These are phyloP conservation scores for Epinotia bilunana DNA, from an alignment of 2,888 invertebrate species.

Conservation along the genomic window DNA sequence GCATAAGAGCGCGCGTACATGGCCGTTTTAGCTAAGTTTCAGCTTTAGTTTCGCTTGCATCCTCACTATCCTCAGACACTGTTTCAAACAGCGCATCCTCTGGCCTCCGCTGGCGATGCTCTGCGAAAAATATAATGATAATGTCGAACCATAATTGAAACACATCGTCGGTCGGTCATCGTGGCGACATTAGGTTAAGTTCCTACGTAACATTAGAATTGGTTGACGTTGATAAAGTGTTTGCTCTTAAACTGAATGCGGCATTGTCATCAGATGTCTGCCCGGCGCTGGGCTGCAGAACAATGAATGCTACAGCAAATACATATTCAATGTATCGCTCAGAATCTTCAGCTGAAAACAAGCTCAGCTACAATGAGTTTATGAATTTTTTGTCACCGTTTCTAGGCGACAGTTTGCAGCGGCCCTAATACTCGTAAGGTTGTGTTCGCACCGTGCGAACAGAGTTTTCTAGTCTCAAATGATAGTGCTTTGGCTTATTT, in stretches of 20 bases:
- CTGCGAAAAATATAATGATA: background rate
- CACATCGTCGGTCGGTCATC: background rate
- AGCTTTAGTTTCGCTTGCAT: background rate
- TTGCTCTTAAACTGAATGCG: background rate
- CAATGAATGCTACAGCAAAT: background rate
- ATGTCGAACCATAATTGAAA: background rate
- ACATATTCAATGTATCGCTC: background rate
- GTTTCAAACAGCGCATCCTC: background rate
- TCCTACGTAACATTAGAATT: background rate
- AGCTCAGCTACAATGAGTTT: background rate
- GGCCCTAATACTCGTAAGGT: background rate
- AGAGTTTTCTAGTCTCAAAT: conserved; percentile 36
- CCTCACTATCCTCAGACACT: background rate
- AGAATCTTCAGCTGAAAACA: background rate
- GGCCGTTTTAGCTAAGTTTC: background rate
- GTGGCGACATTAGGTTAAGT: background rate
- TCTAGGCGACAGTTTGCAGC: background rate
- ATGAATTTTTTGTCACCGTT: background rate
- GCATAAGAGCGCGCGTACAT: background rate
- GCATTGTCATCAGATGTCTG: background rate
- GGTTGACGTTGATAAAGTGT: background rate
- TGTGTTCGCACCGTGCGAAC: conserved; percentile 28
- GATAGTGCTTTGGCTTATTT: conserved; percentile 37
- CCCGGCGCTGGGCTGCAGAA: background rate
- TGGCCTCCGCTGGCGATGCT: background rate